Percentiles rank a stretch among this genome's conserved stretches.
These are phyloP conservation scores for Drosophila parabipectinata DNA, from an alignment of 1,140 invertebrate species.

Conservation along the genomic window DNA sequence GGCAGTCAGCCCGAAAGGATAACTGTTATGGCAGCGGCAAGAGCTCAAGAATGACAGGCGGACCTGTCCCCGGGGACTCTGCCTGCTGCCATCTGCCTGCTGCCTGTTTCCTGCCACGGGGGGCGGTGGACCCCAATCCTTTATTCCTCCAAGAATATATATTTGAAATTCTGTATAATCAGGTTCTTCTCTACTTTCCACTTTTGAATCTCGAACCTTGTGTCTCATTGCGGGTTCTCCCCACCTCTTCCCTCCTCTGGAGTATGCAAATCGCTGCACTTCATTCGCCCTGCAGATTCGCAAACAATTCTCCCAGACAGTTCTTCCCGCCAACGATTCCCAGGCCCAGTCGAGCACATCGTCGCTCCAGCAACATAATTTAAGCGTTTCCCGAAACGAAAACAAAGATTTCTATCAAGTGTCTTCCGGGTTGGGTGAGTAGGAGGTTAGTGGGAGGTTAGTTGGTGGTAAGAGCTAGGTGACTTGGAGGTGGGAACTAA, in stretches of 20 bases:
- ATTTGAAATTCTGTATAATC: neutral
- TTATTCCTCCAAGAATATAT: no score
- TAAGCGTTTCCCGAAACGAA: conserved; percentile 56
- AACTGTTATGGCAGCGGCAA: conserved; percentile 10
- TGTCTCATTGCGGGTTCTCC: no score
- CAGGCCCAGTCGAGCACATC: conserved; percentile 6
- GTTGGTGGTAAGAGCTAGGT: no score
- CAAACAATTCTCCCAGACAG: conserved; percentile 29
- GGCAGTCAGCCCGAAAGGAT: no score
- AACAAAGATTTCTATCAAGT: conserved; percentile 58
- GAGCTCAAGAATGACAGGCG: conserved; percentile 22
- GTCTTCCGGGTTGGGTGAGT: conserved; percentile 36
- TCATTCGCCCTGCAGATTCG: conserved; percentile 29
- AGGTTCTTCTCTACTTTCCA: no score
- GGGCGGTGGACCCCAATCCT: no score
- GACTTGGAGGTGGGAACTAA: conserved; percentile 1
- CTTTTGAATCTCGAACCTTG: no score
- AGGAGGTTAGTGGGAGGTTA: neutral
- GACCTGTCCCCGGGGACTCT: conserved; percentile 2
- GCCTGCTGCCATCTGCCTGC: no score
- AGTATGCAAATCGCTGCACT: conserved; percentile 55
- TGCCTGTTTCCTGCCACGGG: no score
- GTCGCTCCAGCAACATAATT: conserved; percentile 51
- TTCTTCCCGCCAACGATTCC: conserved; percentile 4
- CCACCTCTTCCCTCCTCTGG: neutral